phyloP scores from a whole-genome alignment of 2,888 invertebrate genomes.

The Synergus laeviventris region DNA sequence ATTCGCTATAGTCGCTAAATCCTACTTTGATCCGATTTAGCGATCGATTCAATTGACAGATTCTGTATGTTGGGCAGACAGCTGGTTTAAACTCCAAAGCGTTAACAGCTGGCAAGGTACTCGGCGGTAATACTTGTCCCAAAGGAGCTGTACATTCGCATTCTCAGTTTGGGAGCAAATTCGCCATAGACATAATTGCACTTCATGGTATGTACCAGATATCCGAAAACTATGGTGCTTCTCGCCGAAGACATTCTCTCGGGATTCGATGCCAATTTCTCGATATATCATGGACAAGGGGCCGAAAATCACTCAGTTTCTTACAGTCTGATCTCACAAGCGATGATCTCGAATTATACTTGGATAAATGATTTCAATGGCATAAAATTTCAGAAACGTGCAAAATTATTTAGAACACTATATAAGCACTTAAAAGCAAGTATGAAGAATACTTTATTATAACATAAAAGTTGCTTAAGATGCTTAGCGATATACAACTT shows the following conservation, averaged over 20 bases:
- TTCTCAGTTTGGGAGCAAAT: slow-evolving; percentile 41
- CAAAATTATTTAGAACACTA: no score
- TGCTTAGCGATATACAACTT: no score
- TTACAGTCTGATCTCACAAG: not conserved
- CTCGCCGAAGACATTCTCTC: slow-evolving; percentile 32
- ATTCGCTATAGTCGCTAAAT: slow-evolving; percentile 7
- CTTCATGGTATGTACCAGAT: slow-evolving; percentile 37
- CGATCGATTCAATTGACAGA: slow-evolving; percentile 28
- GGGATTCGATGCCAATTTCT: slow-evolving; percentile 31
- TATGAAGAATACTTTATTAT: no score
- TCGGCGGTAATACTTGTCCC: slow-evolving; percentile 58
- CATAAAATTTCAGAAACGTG: no score
- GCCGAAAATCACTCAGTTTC: slow-evolving; percentile 1
- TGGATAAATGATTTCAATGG: no score
- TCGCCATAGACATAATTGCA: slow-evolving; percentile 29
- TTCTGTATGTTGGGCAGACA: slow-evolving; percentile 20
- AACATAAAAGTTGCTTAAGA: no score
- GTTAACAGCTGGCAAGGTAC: slow-evolving; percentile 59
- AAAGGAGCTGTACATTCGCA: slow-evolving; percentile 44
- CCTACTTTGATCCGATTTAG: slow-evolving; percentile 33
- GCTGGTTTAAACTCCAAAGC: slow-evolving; percentile 53
- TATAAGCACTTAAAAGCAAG: no score
- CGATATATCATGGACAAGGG: slow-evolving; percentile 1
- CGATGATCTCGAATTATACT: not conserved
- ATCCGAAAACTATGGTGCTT: slow-evolving; percentile 14